Base-by-base conservation (phyloP, 1,140 invertebrate genomes). In the Rhynchophorus ferrugineus region DNA sequence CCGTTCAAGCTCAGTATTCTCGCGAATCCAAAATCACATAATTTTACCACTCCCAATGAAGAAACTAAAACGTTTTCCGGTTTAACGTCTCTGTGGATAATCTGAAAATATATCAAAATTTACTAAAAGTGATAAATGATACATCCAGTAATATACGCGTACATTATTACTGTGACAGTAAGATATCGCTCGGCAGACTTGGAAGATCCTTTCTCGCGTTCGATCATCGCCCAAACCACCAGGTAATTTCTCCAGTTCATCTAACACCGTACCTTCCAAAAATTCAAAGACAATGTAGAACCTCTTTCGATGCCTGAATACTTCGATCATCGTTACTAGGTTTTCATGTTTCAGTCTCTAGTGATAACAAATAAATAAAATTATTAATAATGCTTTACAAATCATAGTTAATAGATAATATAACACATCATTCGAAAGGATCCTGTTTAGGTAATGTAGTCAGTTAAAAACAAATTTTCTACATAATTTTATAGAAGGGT, bases 201-300 rank as follows among this genome's bases (percentile, higher is more conserved):
- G 91, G 68, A 80, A 92, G 18, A 89, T 79, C 60, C 91, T 81
- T 57, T 82, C 81, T 48, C 85, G 75, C 18, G 82, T 79, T 2
- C 75, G 75, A 24, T 84, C 79, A 59, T 83, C 81, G 0, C 84
- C 84, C 3, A 94, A 71, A 1, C 86, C 85, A 2, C 78, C 78
- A 6, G 73, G 74, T 13, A 76, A 69, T 22, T 78, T 74, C 62
- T 92, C 88, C 57, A 94, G 70, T 72, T 92, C 87, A 61, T 92
- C 86, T 18, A 93, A 72, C 11, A 93, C 75, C 1, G 89, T 93
- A 61, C 89, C 84, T 66, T 91, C 87, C 57, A 92, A 73, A 71
- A 85, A 93, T 65, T 94, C 89, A 69, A 93, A 93, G 0, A 94
- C 89, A 9, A 94, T 73, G 67, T 91, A 91, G 59, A 92, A 85